Base-by-base conservation (phyloP, 2,113 vertebrate genomes). In the Poeciliopsis retropinna region DNA sequence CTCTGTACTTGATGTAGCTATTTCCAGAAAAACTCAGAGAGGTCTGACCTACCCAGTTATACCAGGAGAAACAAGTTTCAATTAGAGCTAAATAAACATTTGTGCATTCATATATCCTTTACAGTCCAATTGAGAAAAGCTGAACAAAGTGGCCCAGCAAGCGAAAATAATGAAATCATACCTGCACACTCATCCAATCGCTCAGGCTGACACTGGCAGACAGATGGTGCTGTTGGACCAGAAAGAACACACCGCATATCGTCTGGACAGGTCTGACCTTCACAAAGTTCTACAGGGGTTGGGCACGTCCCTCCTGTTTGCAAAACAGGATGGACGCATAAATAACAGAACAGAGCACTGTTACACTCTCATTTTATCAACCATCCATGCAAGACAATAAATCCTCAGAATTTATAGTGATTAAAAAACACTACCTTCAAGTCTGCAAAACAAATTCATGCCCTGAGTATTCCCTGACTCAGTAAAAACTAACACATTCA, bases 1-100 rank as follows among this genome's bases (percentile, higher is more conserved):
- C 95, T 44, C 96, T 94, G 91, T 99, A 99, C 87, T 98, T 98
- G 84, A 99, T 98, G 92, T 99, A 99, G 86, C 97, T 97, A 92
- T 97, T 98, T 66, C 98, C 98, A 86, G 95, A 95, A 92, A 99
- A 99, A 86, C 97, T 99, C 77, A 99, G 94, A 62, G 98, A 97
- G 12, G 96, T 95, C 81, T 96, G 96, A 71, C 97, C 98, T 99
- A 83, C 84, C 70, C 14, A 61, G 64, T 72, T n/a, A 32, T 10
- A 44, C 32, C 41, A 31, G 3, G 19, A 14, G 0, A 1, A 3
- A 57, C 67, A 62, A 4, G 7, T 3, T 68, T 51, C 28, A 69
- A 11, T 6, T 62, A 25, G 37, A n/a, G 1, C 27, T 4, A 12
- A 29, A 28, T 22, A 10, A 44, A 30, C 0, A 2, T 13, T n/a